Base-by-base conservation (phyloP, 2,888 invertebrate species). In the Spisula solida region DNA sequence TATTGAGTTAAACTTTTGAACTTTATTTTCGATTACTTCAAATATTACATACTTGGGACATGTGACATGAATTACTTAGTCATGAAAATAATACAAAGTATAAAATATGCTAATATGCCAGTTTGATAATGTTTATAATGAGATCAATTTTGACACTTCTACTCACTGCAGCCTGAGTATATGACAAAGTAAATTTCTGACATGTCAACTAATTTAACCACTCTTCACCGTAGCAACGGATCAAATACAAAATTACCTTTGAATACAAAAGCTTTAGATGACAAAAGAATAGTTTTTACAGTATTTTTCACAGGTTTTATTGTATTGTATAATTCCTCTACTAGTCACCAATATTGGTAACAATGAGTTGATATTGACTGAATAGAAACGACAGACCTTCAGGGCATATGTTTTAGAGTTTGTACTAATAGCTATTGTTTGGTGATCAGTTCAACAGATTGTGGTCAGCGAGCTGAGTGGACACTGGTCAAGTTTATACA, bases 281-380 rank as follows among this genome's bases (percentile, higher is more conserved):
- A 79, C 87, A 83, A 87, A 78, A 79, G 87, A 56, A 60, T 34
- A 41, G 55, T 86, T 86, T 86, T 87, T 87, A 88, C 86, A 70
- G 81, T 90, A 60, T 90, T 90, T 90, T 90, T 90, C 90, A 88
- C 90, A 90, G 78, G 83, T 90, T 88, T 88, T 83, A 83, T 88
- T 86, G 87, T 86, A 56, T 82, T 87, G 82, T 56, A 55, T 79
- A 87, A 82, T 87, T 87, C 79, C 60, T 47, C 51, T 29, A 79
- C 78, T 56, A 79, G 85, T 56, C 79, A 79, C 34, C 85, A 55
- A 79, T 79, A 25, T 18, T 47, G 48, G 20, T 29, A 85, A 88
- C 88, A 88, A 88, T 88, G 75, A 66, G 79, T 80, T 84, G 84
- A 48, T 75, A 81, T 84, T 55, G 81, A 66, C 20, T 88, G 81